Percentiles rank a stretch among this genome's conserved stretches.
Evolutionary conservation across 2,113 vertebrate species (phyloP).

Genomic region (Pavo muticus): DNA sequence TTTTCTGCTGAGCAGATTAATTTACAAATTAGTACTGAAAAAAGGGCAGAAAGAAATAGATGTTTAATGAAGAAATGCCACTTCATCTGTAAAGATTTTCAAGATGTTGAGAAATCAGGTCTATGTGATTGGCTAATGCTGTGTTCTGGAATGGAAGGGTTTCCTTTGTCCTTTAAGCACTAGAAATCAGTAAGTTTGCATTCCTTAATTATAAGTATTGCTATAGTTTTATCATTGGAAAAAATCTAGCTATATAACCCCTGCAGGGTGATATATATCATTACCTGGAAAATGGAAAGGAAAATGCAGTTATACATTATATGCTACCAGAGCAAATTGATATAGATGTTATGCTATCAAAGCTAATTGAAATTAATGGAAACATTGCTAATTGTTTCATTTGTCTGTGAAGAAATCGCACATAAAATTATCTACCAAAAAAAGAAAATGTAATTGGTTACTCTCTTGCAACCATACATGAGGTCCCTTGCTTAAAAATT

Average conservation of each 20-base stretch:
- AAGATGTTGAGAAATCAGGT: not conserved
- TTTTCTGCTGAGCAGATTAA: not conserved
- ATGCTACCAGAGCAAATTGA: not conserved
- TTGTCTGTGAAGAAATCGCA: not conserved
- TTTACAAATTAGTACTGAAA: not conserved
- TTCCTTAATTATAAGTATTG: not conserved
- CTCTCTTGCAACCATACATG: not conserved
- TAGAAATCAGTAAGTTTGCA: not conserved
- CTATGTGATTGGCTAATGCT: not conserved
- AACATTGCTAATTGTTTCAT: not conserved
- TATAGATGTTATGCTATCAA: not conserved
- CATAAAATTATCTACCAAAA: not conserved
- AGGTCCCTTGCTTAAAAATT: not conserved
- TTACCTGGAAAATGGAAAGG: not conserved
- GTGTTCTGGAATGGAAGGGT: not conserved
- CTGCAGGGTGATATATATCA: not conserved
- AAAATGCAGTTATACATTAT: not conserved
- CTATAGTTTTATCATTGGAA: not conserved
- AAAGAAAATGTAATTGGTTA: not conserved
- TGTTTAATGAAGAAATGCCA: not conserved
- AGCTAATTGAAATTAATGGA: not conserved
- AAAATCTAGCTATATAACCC: not conserved
- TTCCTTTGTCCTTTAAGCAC: not conserved
- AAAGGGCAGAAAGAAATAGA: not conserved
- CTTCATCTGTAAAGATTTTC: not conserved